Conservation (phyloP, 2,113 vertebrate genomes). For the Hydrochoerus hydrochaeris region DNA sequence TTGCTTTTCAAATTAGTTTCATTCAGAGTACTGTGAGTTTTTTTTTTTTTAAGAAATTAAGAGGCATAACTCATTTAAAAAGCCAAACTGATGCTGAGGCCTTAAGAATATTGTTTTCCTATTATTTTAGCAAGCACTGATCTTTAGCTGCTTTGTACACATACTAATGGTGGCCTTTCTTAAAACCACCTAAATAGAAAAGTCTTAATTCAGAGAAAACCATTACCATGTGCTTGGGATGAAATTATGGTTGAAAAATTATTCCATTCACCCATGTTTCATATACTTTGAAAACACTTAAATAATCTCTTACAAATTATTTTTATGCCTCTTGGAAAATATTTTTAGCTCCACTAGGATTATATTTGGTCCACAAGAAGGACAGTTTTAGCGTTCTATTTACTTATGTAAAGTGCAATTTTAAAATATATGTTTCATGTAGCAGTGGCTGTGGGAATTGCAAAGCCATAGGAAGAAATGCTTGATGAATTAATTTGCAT, state of each 20-base stretch:
- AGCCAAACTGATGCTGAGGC: neutral
- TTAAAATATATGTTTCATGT: constrained; percentile 70
- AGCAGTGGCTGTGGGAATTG: constrained; percentile 78
- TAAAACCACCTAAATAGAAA: constrained; percentile 32
- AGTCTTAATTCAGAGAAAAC: constrained; percentile 36
- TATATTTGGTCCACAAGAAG: constrained; percentile 35
- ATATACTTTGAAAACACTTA: constrained; percentile 33
- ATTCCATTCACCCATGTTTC: neutral
- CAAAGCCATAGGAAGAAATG: constrained; percentile 76
- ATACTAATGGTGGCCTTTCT: neutral
- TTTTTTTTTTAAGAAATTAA: constrained; percentile 35
- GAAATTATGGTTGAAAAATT: constrained; percentile 32
- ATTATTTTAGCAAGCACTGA: neutral
- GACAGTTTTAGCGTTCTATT: constrained; percentile 59
- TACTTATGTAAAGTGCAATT: constrained; percentile 67
- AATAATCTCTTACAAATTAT: constrained; percentile 43
- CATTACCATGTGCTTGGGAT: neutral
- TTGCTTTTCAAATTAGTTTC: constrained; percentile 12
- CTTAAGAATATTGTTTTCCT: neutral
- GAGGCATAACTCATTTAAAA: constrained; percentile 7
- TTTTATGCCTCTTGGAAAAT: constrained; percentile 58
- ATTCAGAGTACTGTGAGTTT: constrained; percentile 9
- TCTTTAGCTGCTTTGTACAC: constrained; percentile 36
- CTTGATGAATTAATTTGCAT: constrained; percentile 78
- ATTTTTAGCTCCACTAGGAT: constrained; percentile 29